phyloP scores from a whole-genome alignment of 2,113 vertebrate genomes.

The Mormyrus lacerda region DNA sequence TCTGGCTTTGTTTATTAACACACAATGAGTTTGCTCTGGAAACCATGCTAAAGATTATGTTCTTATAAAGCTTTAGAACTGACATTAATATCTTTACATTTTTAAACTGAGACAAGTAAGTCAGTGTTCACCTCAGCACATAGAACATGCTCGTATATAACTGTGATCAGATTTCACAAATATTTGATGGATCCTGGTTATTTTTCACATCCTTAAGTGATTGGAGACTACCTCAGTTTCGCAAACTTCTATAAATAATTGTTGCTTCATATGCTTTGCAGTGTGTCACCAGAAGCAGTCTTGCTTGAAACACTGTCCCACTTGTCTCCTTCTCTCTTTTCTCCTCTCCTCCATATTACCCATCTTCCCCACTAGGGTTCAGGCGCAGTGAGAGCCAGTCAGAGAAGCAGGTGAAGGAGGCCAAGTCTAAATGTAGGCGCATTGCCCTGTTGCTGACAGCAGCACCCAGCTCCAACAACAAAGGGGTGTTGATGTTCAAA shows the following conservation, averaged over 20 bases:
- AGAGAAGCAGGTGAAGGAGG: slow-evolving; percentile 94
- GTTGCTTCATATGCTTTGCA: slow-evolving; percentile 13
- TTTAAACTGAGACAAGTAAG: background rate
- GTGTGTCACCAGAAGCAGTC: background rate
- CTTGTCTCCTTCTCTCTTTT: background rate
- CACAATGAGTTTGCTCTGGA: background rate
- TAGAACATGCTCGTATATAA: background rate
- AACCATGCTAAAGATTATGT: background rate
- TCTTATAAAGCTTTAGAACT: background rate
- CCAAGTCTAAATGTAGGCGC: slow-evolving; percentile 96
- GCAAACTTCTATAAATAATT: slow-evolving; percentile 22
- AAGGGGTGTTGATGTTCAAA: slow-evolving; percentile 98
- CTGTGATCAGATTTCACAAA: background rate
- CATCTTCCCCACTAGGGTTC: slow-evolving; percentile 65
- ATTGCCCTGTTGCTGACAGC: slow-evolving; percentile 89
- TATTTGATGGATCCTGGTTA: background rate
- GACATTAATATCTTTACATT: background rate
- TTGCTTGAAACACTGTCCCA: slow-evolving; percentile 17
- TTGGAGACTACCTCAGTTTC: background rate
- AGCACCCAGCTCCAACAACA: slow-evolving; percentile 86
- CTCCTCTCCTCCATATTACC: slow-evolving; percentile 29
- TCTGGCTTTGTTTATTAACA: background rate
- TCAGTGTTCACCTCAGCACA: slow-evolving; percentile 14
- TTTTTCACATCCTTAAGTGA: background rate
- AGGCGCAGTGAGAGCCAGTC: slow-evolving; percentile 88